Conservation (phyloP, 1,140 invertebrate species). For the Streblospio benedicti region DNA sequence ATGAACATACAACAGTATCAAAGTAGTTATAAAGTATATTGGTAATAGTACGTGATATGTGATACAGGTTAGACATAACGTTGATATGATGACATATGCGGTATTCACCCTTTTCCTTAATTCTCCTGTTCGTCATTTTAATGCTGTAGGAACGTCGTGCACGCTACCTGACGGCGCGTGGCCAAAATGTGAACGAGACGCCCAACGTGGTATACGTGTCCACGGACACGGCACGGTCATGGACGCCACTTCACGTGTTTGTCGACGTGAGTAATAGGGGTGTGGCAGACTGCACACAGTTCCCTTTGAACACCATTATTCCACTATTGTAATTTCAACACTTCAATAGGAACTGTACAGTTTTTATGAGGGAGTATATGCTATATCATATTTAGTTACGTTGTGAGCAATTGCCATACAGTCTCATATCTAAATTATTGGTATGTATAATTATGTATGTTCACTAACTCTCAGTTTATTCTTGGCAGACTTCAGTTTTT, state of each 20-base stretch:
- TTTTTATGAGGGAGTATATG: background rate
- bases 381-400: background rate
- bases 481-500: too few relatives aligned
- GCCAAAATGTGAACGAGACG: conserved; percentile 9
- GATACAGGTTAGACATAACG: too few relatives aligned
- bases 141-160: background rate
- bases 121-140: background rate
- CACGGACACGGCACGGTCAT: conserved; percentile 28
- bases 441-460: background rate
- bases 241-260: conserved; percentile 36
- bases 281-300: background rate
- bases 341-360: background rate
- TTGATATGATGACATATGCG: too few relatives aligned
- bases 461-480: too few relatives aligned
- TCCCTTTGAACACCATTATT: background rate
- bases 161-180: conserved; percentile 7
- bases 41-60: background rate
- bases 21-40: background rate
- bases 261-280: conserved; percentile 24
- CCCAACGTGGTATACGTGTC: conserved; percentile 23
- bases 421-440: background rate
- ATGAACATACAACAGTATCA: background rate
- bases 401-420: background rate
- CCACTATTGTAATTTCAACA: background rate
- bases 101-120: too few relatives aligned